phyloP scores from a whole-genome alignment of 2,888 invertebrate genomes.

The Hololepta plana region DNA sequence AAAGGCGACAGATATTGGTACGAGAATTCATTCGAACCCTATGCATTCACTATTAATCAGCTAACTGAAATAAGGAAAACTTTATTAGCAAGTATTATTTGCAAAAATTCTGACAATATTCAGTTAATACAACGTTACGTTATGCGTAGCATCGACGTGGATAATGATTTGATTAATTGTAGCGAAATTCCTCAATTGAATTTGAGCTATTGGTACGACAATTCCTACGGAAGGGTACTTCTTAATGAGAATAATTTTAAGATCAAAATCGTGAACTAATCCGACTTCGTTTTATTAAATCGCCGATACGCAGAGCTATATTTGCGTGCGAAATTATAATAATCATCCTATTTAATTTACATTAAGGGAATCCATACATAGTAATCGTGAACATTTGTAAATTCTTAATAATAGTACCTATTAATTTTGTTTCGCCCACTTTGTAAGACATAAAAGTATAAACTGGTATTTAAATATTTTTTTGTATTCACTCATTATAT shows the following conservation, averaged over 20 bases:
- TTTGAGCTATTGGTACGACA: slow-evolving; percentile 42
- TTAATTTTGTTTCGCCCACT: too few species aligned
- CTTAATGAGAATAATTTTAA: not conserved
- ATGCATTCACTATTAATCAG: slow-evolving; percentile 58
- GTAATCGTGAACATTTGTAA: too few species aligned
- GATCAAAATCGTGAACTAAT: too few species aligned
- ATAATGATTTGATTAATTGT: slow-evolving; percentile 45
- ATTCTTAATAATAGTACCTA: too few species aligned
- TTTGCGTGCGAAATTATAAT: too few species aligned
- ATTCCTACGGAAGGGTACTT: slow-evolving; percentile 22
- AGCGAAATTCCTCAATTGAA: slow-evolving; percentile 36
- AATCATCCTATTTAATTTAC: too few species aligned
- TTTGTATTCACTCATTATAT: too few species aligned
- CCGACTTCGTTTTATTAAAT: too few species aligned
- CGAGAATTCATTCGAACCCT: slow-evolving; percentile 45
- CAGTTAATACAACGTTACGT: slow-evolving; percentile 43
- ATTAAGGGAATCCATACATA: too few species aligned
- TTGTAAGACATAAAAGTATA: too few species aligned
- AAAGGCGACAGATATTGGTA: slow-evolving; percentile 80
- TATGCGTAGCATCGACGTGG: slow-evolving; percentile 41
- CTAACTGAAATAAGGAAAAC: slow-evolving; percentile 62
- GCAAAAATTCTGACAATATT: slow-evolving; percentile 55
- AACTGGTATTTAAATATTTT: too few species aligned
- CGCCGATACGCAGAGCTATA: too few species aligned
- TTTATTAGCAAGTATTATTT: slow-evolving; percentile 53